A percentile compares a stretch with the other conserved stretches of the same genome.
phyloP scores from a whole-genome alignment of 2,888 invertebrate genomes.

The Actias luna region DNA sequence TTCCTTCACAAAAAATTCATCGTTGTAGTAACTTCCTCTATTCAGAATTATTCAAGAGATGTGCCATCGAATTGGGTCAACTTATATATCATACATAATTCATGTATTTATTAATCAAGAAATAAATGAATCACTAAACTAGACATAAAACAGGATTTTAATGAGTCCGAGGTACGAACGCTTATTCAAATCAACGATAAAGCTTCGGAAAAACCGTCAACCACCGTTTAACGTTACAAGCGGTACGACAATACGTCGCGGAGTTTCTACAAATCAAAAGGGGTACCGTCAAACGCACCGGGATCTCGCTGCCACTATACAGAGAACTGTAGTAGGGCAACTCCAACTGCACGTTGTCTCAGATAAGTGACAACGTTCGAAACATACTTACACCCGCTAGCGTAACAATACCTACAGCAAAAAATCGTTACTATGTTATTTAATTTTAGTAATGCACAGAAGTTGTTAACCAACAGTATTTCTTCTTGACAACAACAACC shows the following conservation, averaged over 20 bases:
- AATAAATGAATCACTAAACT: not conserved
- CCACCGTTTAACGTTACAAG: slow-evolving; percentile 42
- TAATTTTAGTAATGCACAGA: too few species aligned
- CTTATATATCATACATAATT: too few species aligned
- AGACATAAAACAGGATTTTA: not conserved
- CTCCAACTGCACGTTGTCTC: not conserved
- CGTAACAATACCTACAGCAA: too few species aligned
- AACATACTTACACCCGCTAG: too few species aligned
- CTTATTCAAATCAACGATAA: slow-evolving; percentile 2
- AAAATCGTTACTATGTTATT: too few species aligned
- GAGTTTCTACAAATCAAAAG: slow-evolving; percentile 36
- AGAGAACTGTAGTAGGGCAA: slow-evolving; percentile 8
- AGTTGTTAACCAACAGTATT: too few species aligned
- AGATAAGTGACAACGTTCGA: too few species aligned
- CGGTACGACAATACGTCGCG: slow-evolving; percentile 45
- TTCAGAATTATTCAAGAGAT: too few species aligned
- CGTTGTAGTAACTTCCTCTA: too few species aligned
- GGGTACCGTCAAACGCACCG: slow-evolving; percentile 46
- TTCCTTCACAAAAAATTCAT: too few species aligned
- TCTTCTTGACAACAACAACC: too few species aligned
- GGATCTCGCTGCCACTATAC: not conserved
- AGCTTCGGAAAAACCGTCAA: not conserved
- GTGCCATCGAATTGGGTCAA: too few species aligned
- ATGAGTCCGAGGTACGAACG: slow-evolving; percentile 1
- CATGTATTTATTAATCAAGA: not conserved